Conservation (phyloP, 2,797 vertebrate genomes). For the Epinephelus malabaricus region DNA sequence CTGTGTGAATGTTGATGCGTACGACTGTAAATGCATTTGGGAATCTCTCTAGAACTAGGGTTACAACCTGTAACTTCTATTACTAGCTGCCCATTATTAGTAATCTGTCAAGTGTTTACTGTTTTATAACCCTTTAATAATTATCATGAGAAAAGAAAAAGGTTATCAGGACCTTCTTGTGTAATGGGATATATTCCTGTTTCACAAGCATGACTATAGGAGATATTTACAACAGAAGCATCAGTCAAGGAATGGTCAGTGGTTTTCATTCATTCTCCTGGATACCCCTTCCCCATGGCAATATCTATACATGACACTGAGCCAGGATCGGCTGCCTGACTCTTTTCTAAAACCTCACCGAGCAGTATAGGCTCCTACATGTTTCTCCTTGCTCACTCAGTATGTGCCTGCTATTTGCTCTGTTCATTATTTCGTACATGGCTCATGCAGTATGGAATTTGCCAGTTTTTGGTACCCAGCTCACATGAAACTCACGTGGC, state of each 20-base stretch:
- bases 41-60: background rate
- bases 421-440: slow-evolving; percentile 34
- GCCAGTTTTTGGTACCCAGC: slow-evolving; percentile 10
- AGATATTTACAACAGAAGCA: background rate
- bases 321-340: slow-evolving; percentile 1
- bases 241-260: background rate
- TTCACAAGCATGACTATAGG: background rate
- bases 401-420: background rate
- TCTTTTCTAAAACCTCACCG: slow-evolving; percentile 14
- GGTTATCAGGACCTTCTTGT: background rate
- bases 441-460: slow-evolving; percentile 40
- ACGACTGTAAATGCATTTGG: background rate
- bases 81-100: background rate
- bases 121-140: background rate
- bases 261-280: background rate
- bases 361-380: background rate
- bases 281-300: slow-evolving; percentile 3
- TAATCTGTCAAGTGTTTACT: background rate
- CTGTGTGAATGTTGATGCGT: background rate
- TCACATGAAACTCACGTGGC: slow-evolving; percentile 46
- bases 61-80: background rate
- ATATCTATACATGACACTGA: slow-evolving; percentile 20
- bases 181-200: background rate
- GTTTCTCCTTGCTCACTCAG: background rate
- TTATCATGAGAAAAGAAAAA: background rate